These are phyloP conservation scores for Coregonus suidteri DNA, from an alignment of 2,797 vertebrate genomes.

Conservation along the genomic window DNA sequence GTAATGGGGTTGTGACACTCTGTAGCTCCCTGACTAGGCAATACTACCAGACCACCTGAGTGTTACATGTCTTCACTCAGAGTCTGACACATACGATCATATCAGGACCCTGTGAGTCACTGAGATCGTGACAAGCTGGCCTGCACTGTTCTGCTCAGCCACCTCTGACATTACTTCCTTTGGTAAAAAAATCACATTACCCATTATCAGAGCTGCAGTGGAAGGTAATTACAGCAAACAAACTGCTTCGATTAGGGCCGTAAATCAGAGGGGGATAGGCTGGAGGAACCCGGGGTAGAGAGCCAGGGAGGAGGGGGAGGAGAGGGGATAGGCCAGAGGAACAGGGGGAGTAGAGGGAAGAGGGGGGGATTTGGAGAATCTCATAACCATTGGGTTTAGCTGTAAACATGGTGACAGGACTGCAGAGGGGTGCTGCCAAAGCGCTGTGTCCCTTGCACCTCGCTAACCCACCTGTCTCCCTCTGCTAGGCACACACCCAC, in stretches of 20 bases:
- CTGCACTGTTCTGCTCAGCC: not conserved
- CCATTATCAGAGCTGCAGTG: slow-evolving; percentile 8
- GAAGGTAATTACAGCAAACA: slow-evolving; percentile 17
- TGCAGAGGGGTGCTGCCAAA: not conserved
- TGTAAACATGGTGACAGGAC: not conserved
- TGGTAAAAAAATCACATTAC: not conserved
- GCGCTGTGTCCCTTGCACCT: not conserved
- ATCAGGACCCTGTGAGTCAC: not conserved
- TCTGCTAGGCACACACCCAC: not conserved
- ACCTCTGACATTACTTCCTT: not conserved
- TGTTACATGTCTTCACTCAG: not conserved
- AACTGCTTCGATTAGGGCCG: slow-evolving; percentile 15
- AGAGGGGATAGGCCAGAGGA: not conserved
- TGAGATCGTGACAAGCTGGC: not conserved
- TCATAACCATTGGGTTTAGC: not conserved
- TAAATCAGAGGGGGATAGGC: slow-evolving; percentile 1
- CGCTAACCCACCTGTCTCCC: not conserved
- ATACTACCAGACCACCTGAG: slow-evolving; percentile 16
- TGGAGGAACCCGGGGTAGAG: not conserved
- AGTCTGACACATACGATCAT: not conserved
- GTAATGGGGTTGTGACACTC: slow-evolving; percentile 29
- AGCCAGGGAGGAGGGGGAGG: not conserved
- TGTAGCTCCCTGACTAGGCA: not conserved
- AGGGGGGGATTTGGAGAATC: not conserved
- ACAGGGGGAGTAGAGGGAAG: not conserved